Base-by-base conservation (phyloP, 1,140 invertebrate genomes). In the Archegozetes longisetosus region DNA sequence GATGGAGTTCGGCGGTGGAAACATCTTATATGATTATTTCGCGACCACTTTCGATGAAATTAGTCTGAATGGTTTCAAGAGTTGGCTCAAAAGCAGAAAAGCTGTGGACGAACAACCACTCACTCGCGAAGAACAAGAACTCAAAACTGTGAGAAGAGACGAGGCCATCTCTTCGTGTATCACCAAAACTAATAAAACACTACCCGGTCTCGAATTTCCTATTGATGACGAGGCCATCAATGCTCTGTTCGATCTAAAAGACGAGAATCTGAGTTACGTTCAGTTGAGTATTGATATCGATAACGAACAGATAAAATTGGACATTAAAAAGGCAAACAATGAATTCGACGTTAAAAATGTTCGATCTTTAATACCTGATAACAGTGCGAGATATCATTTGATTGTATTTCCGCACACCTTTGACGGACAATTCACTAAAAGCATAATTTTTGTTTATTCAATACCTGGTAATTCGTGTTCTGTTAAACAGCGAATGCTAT, bases 401-500 rank as follows among this genome's bases (percentile, higher is more conserved):
- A 94, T 85, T 70, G 81, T 83, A 63, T 96, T 89, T 72, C 83
- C 84, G 64, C 92, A 97, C 72, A 86, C 83, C 0, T 84, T 94
- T 68, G 90, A 96, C 74, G 88, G 89, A 56, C 87, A 93, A 71
- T 85, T 83, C 64, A 76, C 84, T 66, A 83, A 91, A 67, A 84
- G 81, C 68, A 79, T 83, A 69, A 87, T 98, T 52, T 97, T 98
- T 72, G 88, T 97, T 66, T 97, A 97, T 74, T 93, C 89, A 13
- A 95, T 96, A 88, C 92, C 92, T 23, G 90, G 89, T 9, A 94
- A 92, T 71, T 84, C 77, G 52, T 93, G 88, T 69, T 83, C 87
- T 61, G 88, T 97, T 62, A 94, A 93, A 72, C 91, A 97, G 73
- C 78, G 92, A 66, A 98, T 98, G 93, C 76, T 97, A 66, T 98